phyloP scores from a whole-genome alignment of 2,888 invertebrate genomes.

The Pardosa pseudoannulata region DNA sequence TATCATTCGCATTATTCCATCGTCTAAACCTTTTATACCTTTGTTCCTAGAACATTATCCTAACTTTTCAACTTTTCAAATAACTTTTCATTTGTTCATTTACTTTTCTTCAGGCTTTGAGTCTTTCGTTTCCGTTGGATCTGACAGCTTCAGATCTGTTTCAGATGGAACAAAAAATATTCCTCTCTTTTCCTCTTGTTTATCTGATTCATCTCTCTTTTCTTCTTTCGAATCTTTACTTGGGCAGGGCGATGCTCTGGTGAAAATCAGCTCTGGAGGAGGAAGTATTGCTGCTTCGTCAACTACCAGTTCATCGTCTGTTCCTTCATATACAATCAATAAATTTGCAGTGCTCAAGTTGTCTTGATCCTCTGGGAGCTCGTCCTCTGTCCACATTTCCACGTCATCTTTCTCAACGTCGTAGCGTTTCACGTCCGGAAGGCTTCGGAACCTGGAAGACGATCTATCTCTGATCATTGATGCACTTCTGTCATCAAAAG shows the following conservation, averaged over 20 bases:
- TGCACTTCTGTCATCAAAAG: constrained; percentile 39
- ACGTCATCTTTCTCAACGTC: constrained; percentile 33
- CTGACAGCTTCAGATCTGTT: neutral
- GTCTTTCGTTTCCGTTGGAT: neutral
- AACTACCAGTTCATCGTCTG: constrained; percentile 13
- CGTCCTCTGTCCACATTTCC: constrained; percentile 30
- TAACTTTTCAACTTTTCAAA: no score
- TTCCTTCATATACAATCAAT: constrained; percentile 20
- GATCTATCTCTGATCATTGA: neutral
- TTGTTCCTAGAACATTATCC: no score
- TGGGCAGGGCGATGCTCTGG: constrained; percentile 41
- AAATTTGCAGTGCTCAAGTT: constrained; percentile 65
- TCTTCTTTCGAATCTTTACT: constrained; percentile 7
- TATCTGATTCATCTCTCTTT: neutral
- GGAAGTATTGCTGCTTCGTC: neutral
- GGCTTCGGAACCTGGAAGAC: constrained; percentile 41
- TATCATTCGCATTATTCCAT: no score
- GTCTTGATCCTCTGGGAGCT: constrained; percentile 42
- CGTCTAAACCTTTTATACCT: no score
- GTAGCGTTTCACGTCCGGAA: constrained; percentile 52
- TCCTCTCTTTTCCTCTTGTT: no score
- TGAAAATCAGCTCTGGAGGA: constrained; percentile 39
- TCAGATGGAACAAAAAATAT: neutral
- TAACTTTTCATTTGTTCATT: no score
- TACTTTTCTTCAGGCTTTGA: neutral